Evolutionary conservation across 30 jellyfish, hydroid and myxozoan species (phyloP).

Genomic region (Clytia hemisphaerica): DNA sequence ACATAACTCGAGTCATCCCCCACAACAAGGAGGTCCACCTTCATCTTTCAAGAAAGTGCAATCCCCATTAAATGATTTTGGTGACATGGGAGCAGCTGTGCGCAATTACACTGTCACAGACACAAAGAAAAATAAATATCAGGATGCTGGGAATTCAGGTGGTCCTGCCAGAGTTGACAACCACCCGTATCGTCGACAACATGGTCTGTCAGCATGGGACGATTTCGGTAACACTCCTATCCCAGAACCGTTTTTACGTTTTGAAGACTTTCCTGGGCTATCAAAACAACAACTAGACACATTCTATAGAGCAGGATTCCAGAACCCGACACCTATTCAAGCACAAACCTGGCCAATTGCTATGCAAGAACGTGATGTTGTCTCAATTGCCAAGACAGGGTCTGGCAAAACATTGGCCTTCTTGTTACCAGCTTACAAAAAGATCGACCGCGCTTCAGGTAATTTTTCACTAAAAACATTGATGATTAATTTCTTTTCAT

Average conservation of each 20-base stretch:
- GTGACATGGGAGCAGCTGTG: slow-evolving; percentile 40
- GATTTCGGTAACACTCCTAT: background rate
- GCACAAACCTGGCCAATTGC: slow-evolving; percentile 43
- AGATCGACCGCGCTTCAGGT: too few relatives aligned
- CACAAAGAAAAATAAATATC: background rate
- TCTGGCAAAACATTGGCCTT: slow-evolving; percentile 32
- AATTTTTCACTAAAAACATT: too few relatives aligned
- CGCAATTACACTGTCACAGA: slow-evolving; percentile 6
- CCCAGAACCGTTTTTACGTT: slow-evolving; percentile 20
- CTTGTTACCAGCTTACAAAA: slow-evolving; percentile 29
- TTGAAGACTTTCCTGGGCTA: slow-evolving; percentile 32
- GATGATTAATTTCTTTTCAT: too few relatives aligned
- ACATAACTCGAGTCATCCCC: too few relatives aligned
- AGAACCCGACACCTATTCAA: slow-evolving; percentile 37
- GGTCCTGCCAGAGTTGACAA: background rate
- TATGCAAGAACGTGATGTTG: slow-evolving; percentile 27
- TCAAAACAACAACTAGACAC: slow-evolving; percentile 11
- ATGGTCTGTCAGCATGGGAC: slow-evolving; percentile 21
- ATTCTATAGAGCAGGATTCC: slow-evolving; percentile 7
- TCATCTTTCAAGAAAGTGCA: too few relatives aligned
- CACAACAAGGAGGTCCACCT: too few relatives aligned
- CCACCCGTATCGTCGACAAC: slow-evolving; percentile 5
- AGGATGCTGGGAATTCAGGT: background rate
- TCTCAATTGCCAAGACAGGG: slow-evolving; percentile 32
- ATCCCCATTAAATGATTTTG: slow-evolving; percentile 14